Base-by-base conservation (phyloP, 2,888 invertebrate species). In the Cataglyphis rosenhaueri region DNA sequence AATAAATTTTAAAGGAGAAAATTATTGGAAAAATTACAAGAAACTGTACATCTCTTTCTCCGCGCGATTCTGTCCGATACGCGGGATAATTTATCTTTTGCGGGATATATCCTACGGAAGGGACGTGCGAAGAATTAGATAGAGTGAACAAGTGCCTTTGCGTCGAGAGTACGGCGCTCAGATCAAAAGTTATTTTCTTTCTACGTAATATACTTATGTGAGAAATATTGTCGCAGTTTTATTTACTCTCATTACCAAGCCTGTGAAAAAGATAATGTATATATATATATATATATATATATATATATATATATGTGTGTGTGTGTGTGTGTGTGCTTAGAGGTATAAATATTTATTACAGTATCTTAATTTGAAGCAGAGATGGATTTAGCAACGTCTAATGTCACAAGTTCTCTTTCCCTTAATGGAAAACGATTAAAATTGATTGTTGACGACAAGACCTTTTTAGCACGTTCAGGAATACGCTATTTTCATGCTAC, bases 111-210 rank as follows among this genome's bases (percentile, higher is more conserved):
- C 6, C 25, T 35, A 15, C 65, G 25, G 48, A 75, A 35, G 32
- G 35, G 48, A 52, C 48, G 21, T 21, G 21, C 32, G 25, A 18
- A 35, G 75, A 65, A 75, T 75, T 38, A 65, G 64, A 65, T 52
- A 65, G 64, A 65, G 75, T 75, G 75, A 52, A 38, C 61, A 8
- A 52, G 75, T 75, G 25, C 35, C 52, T 35, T 52, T 15, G 35
- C 48, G 44, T 18, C 48, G 62, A 35, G 29, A 61, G 75, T 61
- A 29, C 48, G 64, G 0, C 18, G 65, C 75, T 48, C 35, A 52
- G 35, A 75, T 65, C 65, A 75, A 12, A 52, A 75, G 18, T 75
- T 75, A 75, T 75, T 75, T 75, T 75, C 65, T 52, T 52, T 8
- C 48, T n/a, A 25, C 32, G 29, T 74, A 74, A 74, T 35, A 62